phyloP scores from a whole-genome alignment of 2,113 vertebrate species.

The Chionomys nivalis region DNA sequence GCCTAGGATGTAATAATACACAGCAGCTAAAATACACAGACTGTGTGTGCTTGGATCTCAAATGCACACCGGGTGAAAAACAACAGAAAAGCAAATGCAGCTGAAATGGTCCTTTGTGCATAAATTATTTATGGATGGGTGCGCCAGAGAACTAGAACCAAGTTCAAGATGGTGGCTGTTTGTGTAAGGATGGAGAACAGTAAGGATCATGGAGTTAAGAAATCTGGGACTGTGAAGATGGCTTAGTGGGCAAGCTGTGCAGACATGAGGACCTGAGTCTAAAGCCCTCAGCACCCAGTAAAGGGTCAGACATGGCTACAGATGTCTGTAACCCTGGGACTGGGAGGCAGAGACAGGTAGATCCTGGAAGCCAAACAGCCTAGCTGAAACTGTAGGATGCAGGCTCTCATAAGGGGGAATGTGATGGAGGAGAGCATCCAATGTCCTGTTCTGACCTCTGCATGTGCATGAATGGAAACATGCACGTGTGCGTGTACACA shows the following conservation, averaged over 20 bases:
- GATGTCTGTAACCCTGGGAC: background rate
- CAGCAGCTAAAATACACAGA: background rate
- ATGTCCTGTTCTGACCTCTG: background rate
- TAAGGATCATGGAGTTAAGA: background rate
- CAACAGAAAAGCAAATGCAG: background rate
- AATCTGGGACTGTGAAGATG: background rate
- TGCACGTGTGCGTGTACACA: rapidly evolving
- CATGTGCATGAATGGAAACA: too few relatives aligned
- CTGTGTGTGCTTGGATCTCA: background rate
- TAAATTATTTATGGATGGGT: background rate
- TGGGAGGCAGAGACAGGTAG: background rate
- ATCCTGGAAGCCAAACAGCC: background rate
- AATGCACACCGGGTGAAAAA: background rate
- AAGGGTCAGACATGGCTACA: background rate
- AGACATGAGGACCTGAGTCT: background rate
- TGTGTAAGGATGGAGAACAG: background rate
- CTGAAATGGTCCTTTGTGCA: background rate
- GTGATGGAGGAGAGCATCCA: background rate
- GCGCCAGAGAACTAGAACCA: background rate
- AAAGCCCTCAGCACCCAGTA: background rate
- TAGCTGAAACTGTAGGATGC: background rate
- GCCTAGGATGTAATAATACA: background rate
- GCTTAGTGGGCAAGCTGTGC: background rate
- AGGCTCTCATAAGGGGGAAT: background rate
- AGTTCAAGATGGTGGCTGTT: background rate